These are phyloP conservation scores for Psittacula derbiana DNA, from an alignment of 2,797 vertebrate species.

Conservation along the genomic window DNA sequence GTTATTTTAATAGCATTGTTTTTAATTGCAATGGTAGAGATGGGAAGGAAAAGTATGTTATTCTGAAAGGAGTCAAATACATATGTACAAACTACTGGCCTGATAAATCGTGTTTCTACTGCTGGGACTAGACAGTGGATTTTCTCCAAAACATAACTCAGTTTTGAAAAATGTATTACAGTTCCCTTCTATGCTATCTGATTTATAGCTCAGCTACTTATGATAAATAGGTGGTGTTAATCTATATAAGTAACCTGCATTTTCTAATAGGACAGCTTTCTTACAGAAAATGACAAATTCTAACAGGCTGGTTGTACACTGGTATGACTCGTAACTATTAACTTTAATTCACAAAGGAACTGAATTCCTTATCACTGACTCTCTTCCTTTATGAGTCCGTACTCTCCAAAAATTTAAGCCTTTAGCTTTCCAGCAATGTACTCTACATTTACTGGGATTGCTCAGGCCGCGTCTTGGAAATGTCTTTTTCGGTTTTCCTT, in stretches of 20 bases:
- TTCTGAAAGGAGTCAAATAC: background rate
- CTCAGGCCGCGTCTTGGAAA: background rate
- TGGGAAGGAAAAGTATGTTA: background rate
- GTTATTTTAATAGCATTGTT: background rate
- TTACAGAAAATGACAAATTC: background rate
- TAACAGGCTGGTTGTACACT: background rate
- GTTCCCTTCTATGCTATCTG: background rate
- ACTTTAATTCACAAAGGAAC: background rate
- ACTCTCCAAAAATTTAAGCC: background rate
- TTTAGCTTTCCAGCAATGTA: constrained; percentile 19
- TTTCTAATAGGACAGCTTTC: background rate
- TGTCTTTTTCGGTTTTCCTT: background rate
- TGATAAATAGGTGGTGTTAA: background rate
- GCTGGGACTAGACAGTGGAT: background rate
- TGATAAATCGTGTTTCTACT: background rate
- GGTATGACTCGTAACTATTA: background rate
- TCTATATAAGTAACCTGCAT: background rate
- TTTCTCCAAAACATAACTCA: constrained; percentile 12
- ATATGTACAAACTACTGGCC: background rate
- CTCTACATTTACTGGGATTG: background rate
- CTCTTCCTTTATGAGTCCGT: constrained; percentile 3
- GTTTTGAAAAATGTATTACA: background rate
- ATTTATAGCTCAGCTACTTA: background rate
- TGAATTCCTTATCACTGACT: constrained; percentile 41
- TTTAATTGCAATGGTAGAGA: background rate